Percentiles rank a stretch among this genome's conserved stretches.
Conservation (phyloP, 2,797 vertebrate genomes). For the Merluccius polli region DNA sequence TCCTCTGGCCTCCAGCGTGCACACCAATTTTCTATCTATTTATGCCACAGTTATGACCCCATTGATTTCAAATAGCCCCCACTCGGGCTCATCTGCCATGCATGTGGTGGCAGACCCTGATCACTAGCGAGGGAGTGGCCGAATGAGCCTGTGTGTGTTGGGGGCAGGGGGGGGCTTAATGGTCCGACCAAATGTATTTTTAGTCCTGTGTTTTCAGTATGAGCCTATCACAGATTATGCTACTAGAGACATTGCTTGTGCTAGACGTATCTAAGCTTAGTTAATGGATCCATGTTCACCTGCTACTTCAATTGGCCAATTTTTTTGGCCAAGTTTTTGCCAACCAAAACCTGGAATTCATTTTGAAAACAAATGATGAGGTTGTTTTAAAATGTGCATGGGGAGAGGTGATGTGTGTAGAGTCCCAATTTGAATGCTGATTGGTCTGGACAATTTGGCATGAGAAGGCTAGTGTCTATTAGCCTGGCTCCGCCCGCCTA, state of each 20-base stretch:
- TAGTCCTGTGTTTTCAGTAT: slow-evolving; percentile 42
- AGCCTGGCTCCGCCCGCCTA: no score
- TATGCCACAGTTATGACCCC: slow-evolving; percentile 64
- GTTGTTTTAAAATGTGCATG: neutral
- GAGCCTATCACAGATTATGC: slow-evolving; percentile 28
- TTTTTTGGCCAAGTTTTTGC: no score
- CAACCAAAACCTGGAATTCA: neutral
- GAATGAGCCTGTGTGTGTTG: slow-evolving; percentile 3
- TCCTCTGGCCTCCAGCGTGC: slow-evolving; percentile 48
- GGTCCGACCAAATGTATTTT: slow-evolving; percentile 46
- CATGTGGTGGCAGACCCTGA: slow-evolving; percentile 50
- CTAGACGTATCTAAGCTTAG: neutral
- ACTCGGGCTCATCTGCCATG: slow-evolving; percentile 57
- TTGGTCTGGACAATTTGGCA: neutral
- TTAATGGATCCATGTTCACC: neutral
- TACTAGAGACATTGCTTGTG: neutral
- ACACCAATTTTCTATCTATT: slow-evolving; percentile 64
- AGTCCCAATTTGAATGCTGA: neutral
- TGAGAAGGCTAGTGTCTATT: neutral
- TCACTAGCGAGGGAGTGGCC: slow-evolving; percentile 44
- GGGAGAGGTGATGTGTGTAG: neutral
- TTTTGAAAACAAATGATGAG: neutral
- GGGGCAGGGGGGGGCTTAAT: slow-evolving; percentile 24
- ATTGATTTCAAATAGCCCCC: slow-evolving; percentile 60
- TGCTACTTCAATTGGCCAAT: neutral